Evolutionary conservation across 2,113 vertebrate genomes (phyloP), one percentile per base, ranked within the genome.

Genomic region (Ptilorrhoa leucosticta): DNA sequence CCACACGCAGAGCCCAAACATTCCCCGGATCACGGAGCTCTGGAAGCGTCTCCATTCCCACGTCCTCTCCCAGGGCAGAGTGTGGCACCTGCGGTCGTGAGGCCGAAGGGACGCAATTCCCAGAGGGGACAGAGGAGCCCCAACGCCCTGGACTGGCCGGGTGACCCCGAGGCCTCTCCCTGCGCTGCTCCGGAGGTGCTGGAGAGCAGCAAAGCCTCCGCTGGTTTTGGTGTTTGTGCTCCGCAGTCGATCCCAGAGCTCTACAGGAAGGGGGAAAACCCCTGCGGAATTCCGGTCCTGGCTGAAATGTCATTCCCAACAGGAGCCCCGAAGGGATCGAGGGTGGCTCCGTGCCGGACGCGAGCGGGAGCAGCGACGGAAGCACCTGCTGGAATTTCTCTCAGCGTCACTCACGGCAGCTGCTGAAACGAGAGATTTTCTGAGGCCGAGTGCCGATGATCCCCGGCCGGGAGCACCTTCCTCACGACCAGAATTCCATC

Each of bases 81-180:
- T 2, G 2, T 3, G 35, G 58, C 77, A 54, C 37, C 65, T 26
- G 13, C 28, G 39, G 58, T 40, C 16, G 48, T 5, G 30, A 54
- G 73, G 84, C 78, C 33, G 7, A 54, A 82, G 61, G 78, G n/a
- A 60, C 42, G 16, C 5, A 0, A 4, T 56, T 71, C 58, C 81
- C 31, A 1, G 35, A 60, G 77, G 64, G 83, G 35, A 39, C 64
- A 1, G 45, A 24, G 19, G 10, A 87, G 57, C 33, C 58, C 13
- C 16, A 5, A 5, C 0, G 0, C n/a, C 42, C 57, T 1, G 47
- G 50, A 11, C 12, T 0, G 0, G 13, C 10, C 0, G 2, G 7
- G 1, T 16, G 35, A 20, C 2, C 45, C 31, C 10, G 6, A 42
- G 50, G 10, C 4, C 35, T 42, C 40, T 64, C 79, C 53, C 58